phyloP scores from a whole-genome alignment of 2,888 invertebrate genomes.

The Acanthosepion pharaonis region DNA sequence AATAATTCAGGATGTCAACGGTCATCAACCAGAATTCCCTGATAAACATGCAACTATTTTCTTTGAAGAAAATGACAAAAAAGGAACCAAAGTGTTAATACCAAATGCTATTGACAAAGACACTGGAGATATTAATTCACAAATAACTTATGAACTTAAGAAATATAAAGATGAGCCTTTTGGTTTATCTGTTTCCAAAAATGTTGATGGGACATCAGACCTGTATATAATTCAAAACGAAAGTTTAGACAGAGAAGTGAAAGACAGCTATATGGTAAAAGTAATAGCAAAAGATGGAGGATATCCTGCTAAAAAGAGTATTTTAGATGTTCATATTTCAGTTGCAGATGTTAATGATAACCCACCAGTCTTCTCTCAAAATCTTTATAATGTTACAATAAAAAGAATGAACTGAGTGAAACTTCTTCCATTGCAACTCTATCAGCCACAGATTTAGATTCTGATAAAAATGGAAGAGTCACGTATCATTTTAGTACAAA shows the following conservation, averaged over 20 bases:
- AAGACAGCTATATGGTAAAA: slow-evolving; percentile 4
- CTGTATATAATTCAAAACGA: not conserved
- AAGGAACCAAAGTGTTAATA: not conserved
- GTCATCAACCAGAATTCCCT: not conserved
- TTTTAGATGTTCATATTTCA: slow-evolving; percentile 34
- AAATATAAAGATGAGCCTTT: slow-evolving; percentile 38
- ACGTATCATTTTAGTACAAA: slow-evolving; percentile 34
- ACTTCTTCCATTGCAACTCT: not conserved
- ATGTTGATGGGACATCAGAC: not conserved
- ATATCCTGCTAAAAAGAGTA: not conserved
- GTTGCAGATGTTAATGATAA: slow-evolving; percentile 39
- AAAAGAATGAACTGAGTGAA: slow-evolving; percentile 23
- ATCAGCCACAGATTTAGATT: slow-evolving; percentile 35
- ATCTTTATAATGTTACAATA: slow-evolving; percentile 39
- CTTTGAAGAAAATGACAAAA: not conserved
- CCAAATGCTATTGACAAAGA: slow-evolving; percentile 40
- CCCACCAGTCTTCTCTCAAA: slow-evolving; percentile 34
- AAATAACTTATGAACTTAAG: slow-evolving; percentile 38
- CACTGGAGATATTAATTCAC: not conserved
- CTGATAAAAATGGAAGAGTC: slow-evolving; percentile 36
- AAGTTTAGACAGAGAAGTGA: slow-evolving; percentile 41
- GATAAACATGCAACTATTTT: not conserved
- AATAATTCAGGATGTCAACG: not conserved
- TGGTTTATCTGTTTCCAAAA: not conserved
- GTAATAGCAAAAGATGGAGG: slow-evolving; percentile 15